Base-by-base conservation (phyloP, 1,140 invertebrate species). In the Diplogasteroides magnus region DNA sequence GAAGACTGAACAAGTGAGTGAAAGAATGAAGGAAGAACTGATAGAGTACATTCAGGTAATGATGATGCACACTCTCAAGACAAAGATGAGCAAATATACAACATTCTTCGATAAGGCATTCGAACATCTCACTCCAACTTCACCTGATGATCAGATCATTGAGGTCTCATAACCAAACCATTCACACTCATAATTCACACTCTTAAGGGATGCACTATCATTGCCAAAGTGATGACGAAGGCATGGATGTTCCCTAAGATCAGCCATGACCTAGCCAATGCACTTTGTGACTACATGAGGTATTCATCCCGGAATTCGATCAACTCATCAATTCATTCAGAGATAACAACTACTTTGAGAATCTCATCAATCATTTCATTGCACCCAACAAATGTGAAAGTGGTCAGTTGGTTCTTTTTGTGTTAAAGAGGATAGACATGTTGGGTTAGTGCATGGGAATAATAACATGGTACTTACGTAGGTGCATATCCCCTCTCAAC, bases 161-260 rank as follows among this genome's bases (percentile, higher is more conserved):
- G 80, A 82, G 64, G 74, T 75, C 26, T 25, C 27, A 25, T 55
- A 29, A 23, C 14, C 65, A 56, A 56, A 65, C 23, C 31, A 23
- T 48, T 19, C 3, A 67, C 0, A 48, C n/a, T 32, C 14, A 57
- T 58, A 27, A 0, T 0, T 37, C 25, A 13, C 3, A 1, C 31
- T 13, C 67, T 74, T 31, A 55, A 73, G 66, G 77, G 81, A 13
- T 82, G 79, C 61, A 77, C 78, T 15, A 82, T 81, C 48, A 68
- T 77, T 15, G 59, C 63, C 26, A 80, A 79, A 74, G 76, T 83
- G 1, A 81, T 82, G 81, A 77, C 72, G 15, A 82, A 82, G 58
- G 79, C 82, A n/a, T 83, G 81, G 79, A 60, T 73, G 14, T 77
- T 79, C 29, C 81, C 80, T 13, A 83, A 82, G 67, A 81, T 82